Percentiles rank a stretch among this genome's conserved stretches.
Conservation (phyloP, 2,797 vertebrate species). For the Etheostoma perlongum region DNA sequence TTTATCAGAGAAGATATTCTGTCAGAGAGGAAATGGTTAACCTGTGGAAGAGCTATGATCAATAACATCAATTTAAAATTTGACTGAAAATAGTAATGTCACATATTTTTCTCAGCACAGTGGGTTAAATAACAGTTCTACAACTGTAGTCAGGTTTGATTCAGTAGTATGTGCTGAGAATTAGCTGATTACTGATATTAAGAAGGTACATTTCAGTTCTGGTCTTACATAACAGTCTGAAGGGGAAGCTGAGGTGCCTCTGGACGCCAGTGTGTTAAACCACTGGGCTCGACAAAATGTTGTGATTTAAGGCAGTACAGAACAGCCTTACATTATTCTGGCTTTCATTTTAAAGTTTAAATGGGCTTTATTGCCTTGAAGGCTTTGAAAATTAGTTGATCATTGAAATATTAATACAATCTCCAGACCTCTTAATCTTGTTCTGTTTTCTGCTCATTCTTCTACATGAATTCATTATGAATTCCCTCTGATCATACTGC, state of each 20-base stretch:
- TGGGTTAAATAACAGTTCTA: background rate
- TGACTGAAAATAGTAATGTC: background rate
- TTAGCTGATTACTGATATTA: conserved; percentile 42
- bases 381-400: conserved; percentile 47
- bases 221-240: conserved; percentile 38
- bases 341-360: conserved; percentile 40
- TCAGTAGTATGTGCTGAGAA: conserved; percentile 31
- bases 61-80: background rate
- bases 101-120: background rate
- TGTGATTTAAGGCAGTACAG: conserved; percentile 32
- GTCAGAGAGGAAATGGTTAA: too few relatives aligned
- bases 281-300: conserved; percentile 30
- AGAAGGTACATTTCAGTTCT: conserved; percentile 34
- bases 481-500: conserved; percentile 19
- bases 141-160: conserved; percentile 19
- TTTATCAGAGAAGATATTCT: background rate
- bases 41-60: too few relatives aligned
- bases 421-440: conserved; percentile 34
- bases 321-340: conserved; percentile 21
- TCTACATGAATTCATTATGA: conserved; percentile 20
- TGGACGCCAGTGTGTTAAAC: conserved; percentile 27
- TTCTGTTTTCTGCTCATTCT: conserved; percentile 27
- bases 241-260: conserved; percentile 27
- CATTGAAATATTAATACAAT: conserved; percentile 54
- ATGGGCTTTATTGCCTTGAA: conserved; percentile 39